phyloP scores from a whole-genome alignment of 2,797 vertebrate species.

The Remorina albescens region DNA sequence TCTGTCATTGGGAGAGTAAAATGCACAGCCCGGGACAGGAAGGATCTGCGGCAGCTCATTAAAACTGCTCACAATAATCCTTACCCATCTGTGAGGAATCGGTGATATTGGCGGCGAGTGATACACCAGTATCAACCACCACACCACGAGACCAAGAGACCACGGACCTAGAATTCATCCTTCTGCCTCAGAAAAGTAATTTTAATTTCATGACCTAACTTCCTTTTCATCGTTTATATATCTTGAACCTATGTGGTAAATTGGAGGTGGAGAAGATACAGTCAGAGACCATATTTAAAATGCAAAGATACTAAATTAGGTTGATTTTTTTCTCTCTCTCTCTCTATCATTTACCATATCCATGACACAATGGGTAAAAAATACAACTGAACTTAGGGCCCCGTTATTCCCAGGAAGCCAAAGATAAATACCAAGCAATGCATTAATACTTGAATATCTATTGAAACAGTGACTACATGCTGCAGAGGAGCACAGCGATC shows the following conservation, averaged over 20 bases:
- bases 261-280: not conserved
- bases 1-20: too few relatives aligned
- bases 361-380: not conserved
- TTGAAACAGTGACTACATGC: not conserved
- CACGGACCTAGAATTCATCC: not conserved
- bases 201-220: not conserved
- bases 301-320: not conserved
- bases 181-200: not conserved
- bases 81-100: too few relatives aligned
- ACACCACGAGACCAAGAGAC: not conserved
- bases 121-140: too few relatives aligned
- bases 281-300: not conserved
- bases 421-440: not conserved
- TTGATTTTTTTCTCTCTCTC: not conserved
- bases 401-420: conserved; percentile 6
- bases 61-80: too few relatives aligned
- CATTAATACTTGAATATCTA: not conserved
- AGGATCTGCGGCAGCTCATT: too few relatives aligned
- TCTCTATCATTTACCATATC: not conserved
- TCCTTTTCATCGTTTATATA: too few relatives aligned
- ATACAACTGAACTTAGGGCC: not conserved
- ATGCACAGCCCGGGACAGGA: too few relatives aligned
- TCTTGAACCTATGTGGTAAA: too few relatives aligned
- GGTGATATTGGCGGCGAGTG: too few relatives aligned
- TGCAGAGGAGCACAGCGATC: not conserved